These are phyloP conservation scores for Pycnonotus jocosus DNA, from an alignment of 2,113 vertebrate genomes.

Conservation along the genomic window DNA sequence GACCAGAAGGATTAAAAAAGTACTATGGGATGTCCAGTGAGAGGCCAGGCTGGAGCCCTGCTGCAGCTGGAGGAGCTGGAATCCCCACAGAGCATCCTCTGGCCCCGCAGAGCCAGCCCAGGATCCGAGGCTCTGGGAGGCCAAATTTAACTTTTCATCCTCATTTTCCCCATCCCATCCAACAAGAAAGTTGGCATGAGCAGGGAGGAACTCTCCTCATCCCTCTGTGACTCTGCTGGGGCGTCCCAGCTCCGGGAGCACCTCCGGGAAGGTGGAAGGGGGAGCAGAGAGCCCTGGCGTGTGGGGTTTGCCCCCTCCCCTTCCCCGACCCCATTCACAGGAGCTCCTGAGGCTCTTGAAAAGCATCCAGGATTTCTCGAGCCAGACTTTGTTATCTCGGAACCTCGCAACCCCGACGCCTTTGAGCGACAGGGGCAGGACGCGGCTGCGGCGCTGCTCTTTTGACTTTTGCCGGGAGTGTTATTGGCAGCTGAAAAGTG, in stretches of 20 bases:
- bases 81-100: fast-evolving
- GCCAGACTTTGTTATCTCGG: constrained; percentile 31
- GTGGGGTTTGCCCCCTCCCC: neutral
- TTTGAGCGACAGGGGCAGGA: neutral
- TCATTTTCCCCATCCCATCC: fast-evolving
- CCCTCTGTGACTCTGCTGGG: neutral
- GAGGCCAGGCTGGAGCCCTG: neutral
- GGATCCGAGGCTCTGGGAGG: fast-evolving
- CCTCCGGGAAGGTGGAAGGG: fast-evolving
- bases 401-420: neutral
- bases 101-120: neutral
- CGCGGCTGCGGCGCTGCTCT: constrained; percentile 21
- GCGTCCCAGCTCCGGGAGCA: neutral
- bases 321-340: neutral
- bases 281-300: neutral
- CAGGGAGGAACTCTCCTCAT: neutral
- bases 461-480: constrained; percentile 36
- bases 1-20: neutral
- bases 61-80: fast-evolving
- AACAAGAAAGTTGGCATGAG: fast-evolving
- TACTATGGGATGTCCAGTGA: fast-evolving
- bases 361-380: constrained; percentile 30
- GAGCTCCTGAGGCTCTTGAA: neutral
- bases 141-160: neutral
- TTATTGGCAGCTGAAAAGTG: constrained; percentile 55